A percentile compares a stretch with the other conserved stretches of the same genome.
Evolutionary conservation across 2,113 vertebrate genomes (phyloP).

Genomic region (Pomatostomus ruficeps): DNA sequence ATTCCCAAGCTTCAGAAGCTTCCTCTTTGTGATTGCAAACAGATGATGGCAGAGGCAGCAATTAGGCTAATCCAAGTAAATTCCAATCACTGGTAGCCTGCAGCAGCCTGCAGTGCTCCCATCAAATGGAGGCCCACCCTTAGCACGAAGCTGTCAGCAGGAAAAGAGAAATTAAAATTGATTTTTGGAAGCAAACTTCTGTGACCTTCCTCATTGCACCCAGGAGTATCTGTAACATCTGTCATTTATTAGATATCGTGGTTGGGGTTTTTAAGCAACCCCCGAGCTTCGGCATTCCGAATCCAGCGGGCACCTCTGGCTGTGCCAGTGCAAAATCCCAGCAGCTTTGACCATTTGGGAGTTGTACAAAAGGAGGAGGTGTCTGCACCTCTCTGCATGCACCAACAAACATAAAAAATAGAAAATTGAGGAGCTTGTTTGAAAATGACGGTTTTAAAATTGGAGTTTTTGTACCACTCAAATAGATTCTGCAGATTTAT

Average conservation of each 20-base stretch:
- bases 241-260: neutral
- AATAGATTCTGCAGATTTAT: neutral
- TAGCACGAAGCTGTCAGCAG: slow-evolving; percentile 37
- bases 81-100: slow-evolving; percentile 52
- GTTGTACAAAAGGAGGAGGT: neutral
- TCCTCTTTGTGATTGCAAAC: slow-evolving; percentile 60
- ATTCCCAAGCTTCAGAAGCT: slow-evolving; percentile 59
- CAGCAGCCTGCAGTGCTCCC: slow-evolving; percentile 50
- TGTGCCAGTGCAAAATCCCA: neutral
- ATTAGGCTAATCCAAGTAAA: slow-evolving; percentile 48
- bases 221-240: neutral
- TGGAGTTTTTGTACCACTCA: neutral
- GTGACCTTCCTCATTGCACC: slow-evolving; percentile 16
- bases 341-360: neutral
- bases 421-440: neutral
- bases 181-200: slow-evolving; percentile 27
- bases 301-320: neutral
- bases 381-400: neutral
- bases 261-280: neutral
- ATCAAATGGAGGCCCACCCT: slow-evolving; percentile 25
- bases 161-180: slow-evolving; percentile 51
- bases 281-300: neutral
- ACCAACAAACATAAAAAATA: neutral
- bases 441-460: neutral
- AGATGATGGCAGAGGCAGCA: slow-evolving; percentile 49